Evolutionary conservation across 2,113 vertebrate genomes (phyloP), one percentile per base, ranked within the genome.

Genomic region (Dicrurus megarhynchus): DNA sequence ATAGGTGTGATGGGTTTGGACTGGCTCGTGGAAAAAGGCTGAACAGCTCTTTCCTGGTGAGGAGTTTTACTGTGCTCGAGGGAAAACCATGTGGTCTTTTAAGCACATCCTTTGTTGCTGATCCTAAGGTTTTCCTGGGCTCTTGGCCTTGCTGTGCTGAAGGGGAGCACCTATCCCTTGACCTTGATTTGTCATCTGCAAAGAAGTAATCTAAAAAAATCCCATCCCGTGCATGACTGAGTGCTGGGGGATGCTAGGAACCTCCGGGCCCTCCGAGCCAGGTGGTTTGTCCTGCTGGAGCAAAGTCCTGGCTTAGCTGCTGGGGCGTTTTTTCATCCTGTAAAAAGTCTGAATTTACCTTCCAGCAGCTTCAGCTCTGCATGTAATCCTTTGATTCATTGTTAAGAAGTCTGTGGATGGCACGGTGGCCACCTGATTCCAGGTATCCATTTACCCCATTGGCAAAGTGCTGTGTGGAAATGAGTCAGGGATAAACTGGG

Each of bases 251-350:
- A 37, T 26, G 59, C 89, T 17, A 26, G 35, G 64, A 68, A 1
- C 1, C 15, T 14, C 88, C 0, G 0, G 5, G 9, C 59, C 56
- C 20, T 55, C 18, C 0, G 8, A 32, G 22, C 89, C 26, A 8
- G 30, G 9, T 3, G 14, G 13, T 42, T 37, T 80, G 44, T 86
- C 41, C 82, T 41, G 60, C 33, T 2, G 0, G 35, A 50, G 33
- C 61, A 39, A 42, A 85, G 39, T 15, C 61, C 71, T 63, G 44
- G 24, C 71, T 63, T 9, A 7, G 0, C 53, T 82, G 56, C 61
- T 22, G 10, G 24, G 16, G 33, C 27, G 7, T 6, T 12, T 18
- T 10, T 53, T 41, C n/a, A 24, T 9, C 74, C 39, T 55, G 68
- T 46, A 26, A 68, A n/a, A 69, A 42, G 21, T 9, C 85, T 44